A percentile compares a stretch with the other conserved stretches of the same genome.
Conservation (phyloP, 1,140 invertebrate species). For the Diabrotica undecimpunctata region DNA sequence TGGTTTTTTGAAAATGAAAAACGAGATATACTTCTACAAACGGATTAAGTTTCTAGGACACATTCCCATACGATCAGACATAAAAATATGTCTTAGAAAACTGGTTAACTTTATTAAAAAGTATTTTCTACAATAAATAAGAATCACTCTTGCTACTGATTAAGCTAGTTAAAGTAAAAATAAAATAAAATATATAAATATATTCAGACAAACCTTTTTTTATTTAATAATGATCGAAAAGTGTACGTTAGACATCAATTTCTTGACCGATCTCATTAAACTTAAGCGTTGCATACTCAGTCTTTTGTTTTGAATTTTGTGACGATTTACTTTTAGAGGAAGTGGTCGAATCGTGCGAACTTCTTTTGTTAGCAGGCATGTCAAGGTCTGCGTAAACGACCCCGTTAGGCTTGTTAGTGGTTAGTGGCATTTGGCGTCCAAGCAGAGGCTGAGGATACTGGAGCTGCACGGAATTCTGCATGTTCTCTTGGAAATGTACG, state of each 20-base stretch:
- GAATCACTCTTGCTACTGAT: too few species aligned
- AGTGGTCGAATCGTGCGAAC: constrained; percentile 22
- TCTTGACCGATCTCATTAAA: constrained; percentile 72
- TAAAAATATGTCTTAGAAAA: too few species aligned
- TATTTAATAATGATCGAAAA: constrained; percentile 23
- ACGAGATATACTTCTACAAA: too few species aligned
- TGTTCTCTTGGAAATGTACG: constrained; percentile 43
- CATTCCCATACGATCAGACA: too few species aligned
- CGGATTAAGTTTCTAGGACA: too few species aligned
- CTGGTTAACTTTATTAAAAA: too few species aligned
- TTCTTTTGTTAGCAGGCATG: constrained; percentile 38
- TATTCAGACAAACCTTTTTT: constrained; percentile 28
- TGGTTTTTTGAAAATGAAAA: too few species aligned
- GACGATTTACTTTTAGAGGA: constrained; percentile 26
- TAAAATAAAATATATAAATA: constrained; percentile 13
- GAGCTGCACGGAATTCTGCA: constrained; percentile 43
- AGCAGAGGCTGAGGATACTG: constrained; percentile 45
- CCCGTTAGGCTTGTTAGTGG: constrained; percentile 37
- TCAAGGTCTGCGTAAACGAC: constrained; percentile 47
- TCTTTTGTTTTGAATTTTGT: constrained; percentile 48
- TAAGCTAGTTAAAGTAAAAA: too few species aligned
- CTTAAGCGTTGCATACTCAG: constrained; percentile 72
- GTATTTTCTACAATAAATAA: too few species aligned
- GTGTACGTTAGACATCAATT: constrained; percentile 66
- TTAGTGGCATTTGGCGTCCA: constrained; percentile 22